Base-by-base conservation (phyloP, 2,113 vertebrate genomes). In the Gobius niger region DNA sequence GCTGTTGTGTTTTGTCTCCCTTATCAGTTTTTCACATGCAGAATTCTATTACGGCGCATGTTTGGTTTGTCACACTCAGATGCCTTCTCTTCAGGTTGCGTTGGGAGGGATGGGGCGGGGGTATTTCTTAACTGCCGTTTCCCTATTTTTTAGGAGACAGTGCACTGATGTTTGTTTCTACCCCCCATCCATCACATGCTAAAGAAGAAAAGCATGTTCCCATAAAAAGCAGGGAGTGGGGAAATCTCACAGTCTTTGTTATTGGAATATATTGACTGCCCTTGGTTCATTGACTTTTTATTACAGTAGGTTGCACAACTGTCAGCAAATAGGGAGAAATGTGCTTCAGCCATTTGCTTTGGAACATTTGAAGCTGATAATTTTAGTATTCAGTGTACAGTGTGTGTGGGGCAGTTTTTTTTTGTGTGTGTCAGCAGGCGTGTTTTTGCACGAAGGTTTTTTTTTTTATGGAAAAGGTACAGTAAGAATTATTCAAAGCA, bases 221-320 rank as follows among this genome's bases (percentile, higher is more conserved):
- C 75, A 78, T 80, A 82, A 69, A 75, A 88, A 65, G 46, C 74
- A 75, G 69, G 78, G 70, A 80, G 77, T 47, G 71, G 66, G 72
- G 76, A 90, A 89, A 87, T 88, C 80, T 85, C 82, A 70, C 70
- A 52, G 76, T 82, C 85, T 93, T 90, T 92, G 87, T 91, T 91
- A 90, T 90, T 91, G 91, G 88, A 92, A 90, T 94, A 91, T 91
- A 94, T 90, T 88, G 91, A 92, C 92, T 90, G 93, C 89, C 80
- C 83, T 91, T 93, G 95, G 90, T 94, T 94, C 93, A 83, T 91
- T 96, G 93, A 95, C 92, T 95, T 95, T 96, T 95, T 94, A 93
- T 97, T 95, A 95, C 93, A 93, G 87, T 87, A 93, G 93, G 92
- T 94, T 90, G 90, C 91, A 92, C 84, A 87, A 92, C 85, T 88